Percentiles rank a stretch among this genome's conserved stretches.
Conservation (phyloP, 2,888 invertebrate genomes). For the Chymomyza procnemis region DNA sequence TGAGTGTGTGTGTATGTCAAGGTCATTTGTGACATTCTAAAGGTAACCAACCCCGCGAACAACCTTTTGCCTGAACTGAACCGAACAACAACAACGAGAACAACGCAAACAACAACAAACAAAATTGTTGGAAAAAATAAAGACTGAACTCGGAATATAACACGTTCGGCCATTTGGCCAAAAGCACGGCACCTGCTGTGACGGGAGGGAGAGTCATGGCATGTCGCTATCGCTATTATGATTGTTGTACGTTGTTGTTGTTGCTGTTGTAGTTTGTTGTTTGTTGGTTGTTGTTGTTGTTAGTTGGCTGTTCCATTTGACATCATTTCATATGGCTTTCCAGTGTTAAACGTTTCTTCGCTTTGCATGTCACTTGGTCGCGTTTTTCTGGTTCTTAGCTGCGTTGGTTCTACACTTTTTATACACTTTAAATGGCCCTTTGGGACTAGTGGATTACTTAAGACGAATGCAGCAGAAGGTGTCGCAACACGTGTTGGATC, state of each 20-base stretch:
- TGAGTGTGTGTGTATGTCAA: constrained; percentile 51
- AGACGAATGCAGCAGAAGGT: too few species aligned
- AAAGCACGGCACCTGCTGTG: constrained; percentile 43
- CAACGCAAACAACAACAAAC: not conserved
- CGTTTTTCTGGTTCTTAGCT: not conserved
- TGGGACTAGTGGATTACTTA: constrained; percentile 18
- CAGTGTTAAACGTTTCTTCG: constrained; percentile 27
- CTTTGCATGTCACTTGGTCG: constrained; percentile 59
- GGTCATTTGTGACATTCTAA: constrained; percentile 66
- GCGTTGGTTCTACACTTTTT: not conserved
- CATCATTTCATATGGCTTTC: constrained; percentile 54
- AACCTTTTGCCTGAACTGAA: constrained; percentile 51
- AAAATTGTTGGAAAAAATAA: not conserved
- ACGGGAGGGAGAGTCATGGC: constrained; percentile 2
- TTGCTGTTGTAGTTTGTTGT: constrained; percentile 15
- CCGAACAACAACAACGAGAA: constrained; percentile 5
- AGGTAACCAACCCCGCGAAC: not conserved
- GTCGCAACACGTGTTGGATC: too few species aligned
- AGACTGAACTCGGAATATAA: not conserved
- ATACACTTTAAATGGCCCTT: constrained; percentile 24
- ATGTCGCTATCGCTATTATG: not conserved
- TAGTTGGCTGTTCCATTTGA: constrained; percentile 49
- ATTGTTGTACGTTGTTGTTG: constrained; percentile 1
- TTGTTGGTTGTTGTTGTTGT: constrained; percentile 17
- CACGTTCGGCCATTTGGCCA: constrained; percentile 36